Conservation (phyloP, 1,140 invertebrate genomes). For the Cotesia typhae region DNA sequence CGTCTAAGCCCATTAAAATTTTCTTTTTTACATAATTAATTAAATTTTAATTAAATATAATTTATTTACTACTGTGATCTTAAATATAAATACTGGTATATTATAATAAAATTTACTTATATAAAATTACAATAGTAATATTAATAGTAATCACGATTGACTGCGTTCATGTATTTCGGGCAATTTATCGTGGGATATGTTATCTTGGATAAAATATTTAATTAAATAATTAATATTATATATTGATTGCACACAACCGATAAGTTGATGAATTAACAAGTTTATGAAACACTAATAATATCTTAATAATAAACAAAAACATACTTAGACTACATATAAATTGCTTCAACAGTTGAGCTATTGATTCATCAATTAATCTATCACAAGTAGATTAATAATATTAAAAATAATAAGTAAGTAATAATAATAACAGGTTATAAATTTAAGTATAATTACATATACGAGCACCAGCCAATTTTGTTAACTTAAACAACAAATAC, state of each 20-base stretch:
- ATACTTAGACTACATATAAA: neutral
- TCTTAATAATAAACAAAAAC: neutral
- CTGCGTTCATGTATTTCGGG: neutral
- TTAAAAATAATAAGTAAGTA: neutral
- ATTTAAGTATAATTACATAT: neutral
- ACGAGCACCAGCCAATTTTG: neutral
- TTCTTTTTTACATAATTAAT: too few relatives aligned
- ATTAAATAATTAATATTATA: neutral
- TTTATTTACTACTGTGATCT: too few relatives aligned
- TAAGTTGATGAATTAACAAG: neutral
- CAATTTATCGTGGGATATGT: slow-evolving; percentile 14
- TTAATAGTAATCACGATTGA: slow-evolving; percentile 4
- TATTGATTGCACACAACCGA: slow-evolving; percentile 9
- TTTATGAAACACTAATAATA: neutral
- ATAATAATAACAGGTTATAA: neutral
- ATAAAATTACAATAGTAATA: too few relatives aligned
- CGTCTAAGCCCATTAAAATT: too few relatives aligned
- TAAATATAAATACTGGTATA: too few relatives aligned
- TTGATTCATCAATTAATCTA: slow-evolving; percentile 9
- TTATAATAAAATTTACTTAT: too few relatives aligned
- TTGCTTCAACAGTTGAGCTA: neutral
- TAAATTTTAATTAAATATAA: too few relatives aligned
- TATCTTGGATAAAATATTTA: slow-evolving; percentile 9
- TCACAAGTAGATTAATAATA: neutral
- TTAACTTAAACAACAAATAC: slow-evolving; percentile 2